Conservation (phyloP, 2,113 vertebrate genomes). For the Gallinago media region DNA sequence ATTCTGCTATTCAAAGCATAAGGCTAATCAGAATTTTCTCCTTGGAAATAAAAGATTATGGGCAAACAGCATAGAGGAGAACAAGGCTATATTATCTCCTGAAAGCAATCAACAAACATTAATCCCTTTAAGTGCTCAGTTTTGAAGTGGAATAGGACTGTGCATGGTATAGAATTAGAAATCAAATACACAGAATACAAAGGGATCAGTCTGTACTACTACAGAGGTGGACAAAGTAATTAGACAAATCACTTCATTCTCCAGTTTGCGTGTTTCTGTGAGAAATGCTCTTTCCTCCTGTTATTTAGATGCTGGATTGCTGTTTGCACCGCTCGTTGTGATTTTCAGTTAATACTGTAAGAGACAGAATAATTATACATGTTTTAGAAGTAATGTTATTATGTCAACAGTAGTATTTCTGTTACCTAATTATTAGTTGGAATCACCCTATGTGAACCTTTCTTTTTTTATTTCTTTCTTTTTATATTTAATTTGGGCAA, state of each 20-base stretch:
- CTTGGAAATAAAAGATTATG: conserved; percentile 50
- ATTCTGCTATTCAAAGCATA: conserved; percentile 38
- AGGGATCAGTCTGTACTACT: neutral
- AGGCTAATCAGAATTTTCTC: conserved; percentile 46
- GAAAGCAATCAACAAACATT: conserved; percentile 56
- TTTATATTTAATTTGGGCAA: neutral
- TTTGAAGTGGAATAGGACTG: conserved; percentile 1
- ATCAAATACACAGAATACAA: neutral
- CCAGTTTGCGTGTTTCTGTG: neutral
- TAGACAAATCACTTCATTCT: neutral
- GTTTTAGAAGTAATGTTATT: neutral
- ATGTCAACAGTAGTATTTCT: neutral
- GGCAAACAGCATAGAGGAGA: conserved; percentile 24
- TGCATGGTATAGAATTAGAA: neutral
- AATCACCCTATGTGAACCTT: neutral
- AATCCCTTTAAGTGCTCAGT: conserved; percentile 52
- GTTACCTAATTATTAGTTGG: neutral
- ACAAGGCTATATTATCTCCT: conserved; percentile 37
- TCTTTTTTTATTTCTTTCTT: too few relatives aligned
- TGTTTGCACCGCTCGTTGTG: neutral
- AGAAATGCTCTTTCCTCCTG: neutral
- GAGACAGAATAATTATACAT: neutral
- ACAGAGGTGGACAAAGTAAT: neutral
- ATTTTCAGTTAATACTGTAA: neutral
- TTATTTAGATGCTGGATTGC: neutral